Percentiles rank a stretch among this genome's conserved stretches.
phyloP scores from a whole-genome alignment of 1,140 invertebrate species.

The Drosophila malerkotliana region DNA sequence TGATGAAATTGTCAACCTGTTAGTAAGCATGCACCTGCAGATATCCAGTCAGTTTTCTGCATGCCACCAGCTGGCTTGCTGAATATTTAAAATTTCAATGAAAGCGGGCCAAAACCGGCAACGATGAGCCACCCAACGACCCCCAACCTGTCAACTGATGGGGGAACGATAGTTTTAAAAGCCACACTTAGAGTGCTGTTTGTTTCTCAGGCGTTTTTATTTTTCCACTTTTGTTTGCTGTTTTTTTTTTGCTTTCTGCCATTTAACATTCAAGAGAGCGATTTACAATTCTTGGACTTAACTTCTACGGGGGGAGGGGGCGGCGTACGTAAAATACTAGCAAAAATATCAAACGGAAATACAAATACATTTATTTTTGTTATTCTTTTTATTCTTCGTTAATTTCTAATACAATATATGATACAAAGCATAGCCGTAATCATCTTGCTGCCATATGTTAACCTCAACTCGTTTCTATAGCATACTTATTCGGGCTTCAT shows the following conservation, averaged over 20 bases:
- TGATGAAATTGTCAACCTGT: conserved; percentile 49
- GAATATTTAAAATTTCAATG: conserved; percentile 72
- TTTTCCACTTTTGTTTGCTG: conserved; percentile 35
- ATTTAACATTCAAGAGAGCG: conserved; percentile 16
- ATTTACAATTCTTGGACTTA: conserved; percentile 30
- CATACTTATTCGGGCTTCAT: conserved; percentile 19
- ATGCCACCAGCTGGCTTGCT: conserved; percentile 27
- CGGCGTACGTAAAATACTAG: conserved; percentile 29
- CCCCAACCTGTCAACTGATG: neutral
- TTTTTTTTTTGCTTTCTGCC: conserved; percentile 8
- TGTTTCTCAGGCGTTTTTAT: conserved; percentile 35
- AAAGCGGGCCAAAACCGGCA: conserved; percentile 19
- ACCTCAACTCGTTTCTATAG: conserved; percentile 16
- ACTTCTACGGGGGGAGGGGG: conserved; percentile 20
- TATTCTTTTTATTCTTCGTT: neutral
- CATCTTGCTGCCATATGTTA: conserved; percentile 7
- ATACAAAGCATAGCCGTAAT: conserved; percentile 24
- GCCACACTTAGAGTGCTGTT: conserved; percentile 4
- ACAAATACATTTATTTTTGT: conserved; percentile 5
- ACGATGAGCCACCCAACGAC: conserved; percentile 18
- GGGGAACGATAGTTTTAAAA: conserved; percentile 38
- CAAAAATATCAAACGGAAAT: conserved; percentile 40
- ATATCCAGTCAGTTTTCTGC: neutral
- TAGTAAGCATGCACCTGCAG: neutral
- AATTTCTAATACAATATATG: conserved; percentile 5